phyloP scores from a whole-genome alignment of 2,113 vertebrate genomes.

The Xenopus tropicalis region DNA sequence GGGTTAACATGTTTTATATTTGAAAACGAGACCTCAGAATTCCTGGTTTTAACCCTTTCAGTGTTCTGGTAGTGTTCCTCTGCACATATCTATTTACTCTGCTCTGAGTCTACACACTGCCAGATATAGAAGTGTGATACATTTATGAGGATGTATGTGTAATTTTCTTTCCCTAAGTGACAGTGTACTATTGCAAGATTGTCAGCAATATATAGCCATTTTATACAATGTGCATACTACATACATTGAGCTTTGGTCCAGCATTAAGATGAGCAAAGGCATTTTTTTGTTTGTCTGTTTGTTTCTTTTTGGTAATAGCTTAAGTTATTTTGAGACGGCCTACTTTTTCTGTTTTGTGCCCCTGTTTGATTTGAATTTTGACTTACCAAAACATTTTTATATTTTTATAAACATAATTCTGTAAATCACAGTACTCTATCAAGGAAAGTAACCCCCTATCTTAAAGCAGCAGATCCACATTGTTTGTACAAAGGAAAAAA shows the following conservation, averaged over 20 bases:
- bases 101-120: not conserved
- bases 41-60: slow-evolving; percentile 46
- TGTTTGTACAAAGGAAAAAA: not conserved
- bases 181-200: slow-evolving; percentile 91
- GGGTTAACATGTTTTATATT: slow-evolving; percentile 68
- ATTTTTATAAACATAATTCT: slow-evolving; percentile 43
- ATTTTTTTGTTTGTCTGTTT: slow-evolving; percentile 64
- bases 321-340: slow-evolving; percentile 78
- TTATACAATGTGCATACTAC: slow-evolving; percentile 98
- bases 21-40: slow-evolving; percentile 69
- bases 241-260: slow-evolving; percentile 98
- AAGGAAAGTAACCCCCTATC: not conserved
- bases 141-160: slow-evolving; percentile 69
- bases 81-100: not conserved
- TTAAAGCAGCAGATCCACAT: slow-evolving; percentile 33
- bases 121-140: slow-evolving; percentile 73
- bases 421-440: slow-evolving; percentile 19
- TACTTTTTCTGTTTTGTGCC: slow-evolving; percentile 70
- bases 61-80: not conserved
- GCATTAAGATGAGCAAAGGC: slow-evolving; percentile 90
- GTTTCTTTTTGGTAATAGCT: slow-evolving; percentile 95
- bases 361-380: slow-evolving; percentile 56
- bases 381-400: slow-evolving; percentile 55
- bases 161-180: slow-evolving; percentile 66
- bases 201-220: slow-evolving; percentile 95